Evolutionary conservation across 1,140 invertebrate genomes (phyloP).

Genomic region (Teleogryllus occipitalis): DNA sequence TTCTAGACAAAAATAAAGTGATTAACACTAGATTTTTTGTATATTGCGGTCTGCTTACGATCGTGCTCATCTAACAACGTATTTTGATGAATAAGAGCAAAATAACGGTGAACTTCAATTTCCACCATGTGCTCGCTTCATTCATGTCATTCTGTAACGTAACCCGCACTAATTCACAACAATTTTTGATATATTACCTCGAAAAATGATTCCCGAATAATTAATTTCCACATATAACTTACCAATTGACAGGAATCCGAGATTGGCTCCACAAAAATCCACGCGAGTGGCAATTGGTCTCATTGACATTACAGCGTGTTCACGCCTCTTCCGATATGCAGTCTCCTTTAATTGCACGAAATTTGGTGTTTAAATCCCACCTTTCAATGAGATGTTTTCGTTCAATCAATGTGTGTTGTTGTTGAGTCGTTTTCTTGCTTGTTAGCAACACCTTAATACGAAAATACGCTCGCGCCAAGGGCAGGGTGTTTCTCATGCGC

Average conservation of each 20-base stretch:
- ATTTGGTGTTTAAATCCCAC: neutral
- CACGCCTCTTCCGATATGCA: neutral
- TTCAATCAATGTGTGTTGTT: neutral
- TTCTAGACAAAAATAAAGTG: too few relatives aligned
- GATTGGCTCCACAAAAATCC: neutral
- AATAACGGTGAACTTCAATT: neutral
- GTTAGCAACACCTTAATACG: neutral
- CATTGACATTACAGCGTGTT: neutral
- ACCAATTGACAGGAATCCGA: neutral
- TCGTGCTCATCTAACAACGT: too few relatives aligned
- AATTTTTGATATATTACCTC: too few relatives aligned
- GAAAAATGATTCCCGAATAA: too few relatives aligned
- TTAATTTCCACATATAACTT: neutral
- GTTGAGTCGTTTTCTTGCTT: neutral
- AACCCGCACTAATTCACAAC: too few relatives aligned
- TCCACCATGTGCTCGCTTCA: neutral
- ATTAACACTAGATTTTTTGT: too few relatives aligned
- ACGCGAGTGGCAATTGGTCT: neutral
- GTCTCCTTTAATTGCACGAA: neutral
- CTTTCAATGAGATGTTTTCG: neutral
- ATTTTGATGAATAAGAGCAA: neutral
- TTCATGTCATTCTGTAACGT: neutral
- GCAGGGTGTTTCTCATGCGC: slow-evolving; percentile 38
- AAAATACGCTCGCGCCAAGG: slow-evolving; percentile 32
- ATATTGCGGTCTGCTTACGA: too few relatives aligned